These are phyloP conservation scores for Podotricha telesiphe DNA, from an alignment of 2,888 invertebrate genomes.

Conservation along the genomic window DNA sequence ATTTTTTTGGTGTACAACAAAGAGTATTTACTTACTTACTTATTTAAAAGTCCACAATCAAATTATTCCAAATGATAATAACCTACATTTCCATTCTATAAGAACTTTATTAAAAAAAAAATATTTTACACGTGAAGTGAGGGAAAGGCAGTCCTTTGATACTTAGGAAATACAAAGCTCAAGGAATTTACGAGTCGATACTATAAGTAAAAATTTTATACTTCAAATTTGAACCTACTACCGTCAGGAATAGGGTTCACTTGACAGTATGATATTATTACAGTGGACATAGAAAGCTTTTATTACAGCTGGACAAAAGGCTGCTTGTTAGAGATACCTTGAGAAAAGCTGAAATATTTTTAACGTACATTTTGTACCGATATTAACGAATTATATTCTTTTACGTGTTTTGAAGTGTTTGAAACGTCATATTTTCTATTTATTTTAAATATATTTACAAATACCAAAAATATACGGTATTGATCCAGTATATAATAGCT, in stretches of 20 bases:
- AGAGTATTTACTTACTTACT: too few relatives aligned
- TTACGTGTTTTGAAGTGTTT: too few relatives aligned
- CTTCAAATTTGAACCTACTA: not conserved
- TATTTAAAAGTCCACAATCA: too few relatives aligned
- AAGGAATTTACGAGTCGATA: slow-evolving; percentile 10
- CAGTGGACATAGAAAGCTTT: slow-evolving; percentile 32
- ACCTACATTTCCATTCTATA: not conserved
- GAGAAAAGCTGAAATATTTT: slow-evolving; percentile 19
- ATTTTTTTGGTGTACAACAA: too few relatives aligned
- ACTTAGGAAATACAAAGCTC: slow-evolving; percentile 14
- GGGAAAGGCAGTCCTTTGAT: slow-evolving; percentile 19
- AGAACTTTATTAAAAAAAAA: not conserved
- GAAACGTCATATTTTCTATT: too few relatives aligned
- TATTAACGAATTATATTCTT: not conserved
- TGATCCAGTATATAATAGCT: too few relatives aligned
- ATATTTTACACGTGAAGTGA: slow-evolving; percentile 14
- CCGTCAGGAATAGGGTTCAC: not conserved
- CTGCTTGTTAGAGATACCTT: slow-evolving; percentile 29
- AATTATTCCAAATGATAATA: not conserved
- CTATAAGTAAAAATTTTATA: not conserved
- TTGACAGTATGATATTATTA: slow-evolving; percentile 27
- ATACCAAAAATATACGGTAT: too few relatives aligned
- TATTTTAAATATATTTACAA: too few relatives aligned
- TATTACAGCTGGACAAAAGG: slow-evolving; percentile 34
- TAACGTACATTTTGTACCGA: not conserved